phyloP scores from a whole-genome alignment of 2,113 vertebrate genomes.

The Hippoglossus stenolepis region DNA sequence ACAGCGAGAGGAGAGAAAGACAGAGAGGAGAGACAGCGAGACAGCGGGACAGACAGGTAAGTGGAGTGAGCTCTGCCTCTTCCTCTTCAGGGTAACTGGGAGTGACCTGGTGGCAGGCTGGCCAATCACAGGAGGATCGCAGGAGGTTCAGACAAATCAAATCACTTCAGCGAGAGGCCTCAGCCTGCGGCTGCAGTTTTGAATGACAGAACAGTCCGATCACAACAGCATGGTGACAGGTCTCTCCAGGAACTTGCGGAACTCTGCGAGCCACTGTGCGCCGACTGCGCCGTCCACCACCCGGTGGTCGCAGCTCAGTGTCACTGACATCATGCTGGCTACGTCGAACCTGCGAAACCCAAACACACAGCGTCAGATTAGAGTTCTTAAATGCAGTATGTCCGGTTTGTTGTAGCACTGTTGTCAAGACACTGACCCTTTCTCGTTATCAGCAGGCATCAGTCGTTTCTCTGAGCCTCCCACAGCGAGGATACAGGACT shows the following conservation, averaged over 20 bases:
- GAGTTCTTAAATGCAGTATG: fast-evolving
- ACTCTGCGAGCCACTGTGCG: conserved; percentile 95
- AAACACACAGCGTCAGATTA: neutral
- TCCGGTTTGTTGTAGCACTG: too few species aligned
- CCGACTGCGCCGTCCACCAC: conserved; percentile 96
- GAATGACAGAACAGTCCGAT: conserved; percentile 58
- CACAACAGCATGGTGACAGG: conserved; percentile 93
- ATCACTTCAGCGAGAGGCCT: conserved; percentile 40
- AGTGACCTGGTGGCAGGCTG: conserved; percentile 66
- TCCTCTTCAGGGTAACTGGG: conserved; percentile 49
- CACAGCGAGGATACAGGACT: conserved; percentile 95
- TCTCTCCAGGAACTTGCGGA: conserved; percentile 93
- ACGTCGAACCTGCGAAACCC: conserved; percentile 88
- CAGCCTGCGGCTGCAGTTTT: conserved; percentile 26
- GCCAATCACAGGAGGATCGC: conserved; percentile 61
- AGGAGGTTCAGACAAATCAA: conserved; percentile 19
- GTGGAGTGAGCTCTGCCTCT: conserved; percentile 68
- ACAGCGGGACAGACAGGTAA: conserved; percentile 32
- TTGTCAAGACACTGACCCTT: conserved; percentile 83
- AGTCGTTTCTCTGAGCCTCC: conserved; percentile 92
- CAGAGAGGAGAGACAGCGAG: neutral
- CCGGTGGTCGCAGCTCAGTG: conserved; percentile 94
- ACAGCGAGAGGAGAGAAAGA: conserved; percentile 26
- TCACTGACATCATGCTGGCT: conserved; percentile 94
- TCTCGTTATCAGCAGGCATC: conserved; percentile 95